Conservation (phyloP, 2,888 invertebrate species). For the Cosmorhoe ocellata region DNA sequence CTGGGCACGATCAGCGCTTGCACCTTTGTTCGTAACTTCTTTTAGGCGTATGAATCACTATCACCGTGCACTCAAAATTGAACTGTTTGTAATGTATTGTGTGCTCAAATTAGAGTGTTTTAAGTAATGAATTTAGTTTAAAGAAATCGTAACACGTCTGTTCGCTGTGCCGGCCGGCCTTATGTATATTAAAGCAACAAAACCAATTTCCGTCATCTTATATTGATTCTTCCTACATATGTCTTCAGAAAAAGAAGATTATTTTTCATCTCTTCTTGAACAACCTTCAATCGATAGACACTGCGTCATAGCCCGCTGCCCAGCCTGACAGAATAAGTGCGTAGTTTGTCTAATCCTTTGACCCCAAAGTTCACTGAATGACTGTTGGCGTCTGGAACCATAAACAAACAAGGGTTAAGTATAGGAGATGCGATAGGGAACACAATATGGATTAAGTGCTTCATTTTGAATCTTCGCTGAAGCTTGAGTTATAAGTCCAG, state of each 20-base stretch:
- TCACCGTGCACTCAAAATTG: too few species aligned
- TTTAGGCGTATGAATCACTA: too few species aligned
- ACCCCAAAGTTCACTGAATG: slow-evolving; percentile 46
- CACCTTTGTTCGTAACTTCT: too few species aligned
- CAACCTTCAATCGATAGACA: slow-evolving; percentile 56
- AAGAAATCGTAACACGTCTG: too few species aligned
- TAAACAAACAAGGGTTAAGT: slow-evolving; percentile 26
- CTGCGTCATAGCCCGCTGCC: slow-evolving; percentile 58
- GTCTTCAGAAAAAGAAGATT: not conserved
- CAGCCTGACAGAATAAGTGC: slow-evolving; percentile 43
- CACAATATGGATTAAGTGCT: slow-evolving; percentile 17
- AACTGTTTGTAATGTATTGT: too few species aligned
- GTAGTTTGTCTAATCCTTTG: slow-evolving; percentile 60
- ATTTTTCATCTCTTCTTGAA: slow-evolving; percentile 3
- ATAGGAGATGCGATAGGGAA: not conserved
- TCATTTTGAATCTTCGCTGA: slow-evolving; percentile 6
- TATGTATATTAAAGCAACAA: too few species aligned
- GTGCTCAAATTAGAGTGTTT: too few species aligned
- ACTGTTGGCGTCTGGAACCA: slow-evolving; percentile 39
- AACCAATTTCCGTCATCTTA: too few species aligned
- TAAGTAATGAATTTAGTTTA: too few species aligned
- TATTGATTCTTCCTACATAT: too few species aligned
- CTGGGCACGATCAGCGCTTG: too few species aligned
- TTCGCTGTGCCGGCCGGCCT: too few species aligned
- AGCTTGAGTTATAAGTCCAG: slow-evolving; percentile 4